Percentiles rank a stretch among this genome's conserved stretches.
Conservation (phyloP, 1,140 invertebrate genomes). For the Zophobas atratus region DNA sequence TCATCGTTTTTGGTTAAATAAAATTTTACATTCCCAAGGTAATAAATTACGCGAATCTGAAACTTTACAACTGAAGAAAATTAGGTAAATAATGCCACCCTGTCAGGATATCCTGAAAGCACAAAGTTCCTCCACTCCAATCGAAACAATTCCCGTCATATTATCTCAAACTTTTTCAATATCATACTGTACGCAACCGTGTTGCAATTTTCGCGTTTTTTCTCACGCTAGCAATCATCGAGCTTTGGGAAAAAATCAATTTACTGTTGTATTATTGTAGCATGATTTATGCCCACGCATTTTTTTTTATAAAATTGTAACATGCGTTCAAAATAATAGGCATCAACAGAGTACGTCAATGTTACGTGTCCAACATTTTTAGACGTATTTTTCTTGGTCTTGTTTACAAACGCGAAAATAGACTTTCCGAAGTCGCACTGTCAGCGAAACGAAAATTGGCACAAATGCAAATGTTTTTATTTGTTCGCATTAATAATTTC, state of each 20-base stretch:
- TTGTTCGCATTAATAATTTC: no score
- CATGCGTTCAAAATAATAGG: slow-evolving; percentile 19
- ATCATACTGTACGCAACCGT: slow-evolving; percentile 7
- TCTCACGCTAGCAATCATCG: slow-evolving; percentile 27
- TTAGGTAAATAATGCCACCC: slow-evolving; percentile 30
- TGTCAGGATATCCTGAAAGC: slow-evolving; percentile 10
- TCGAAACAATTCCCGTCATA: slow-evolving; percentile 12
- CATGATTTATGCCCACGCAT: slow-evolving; percentile 29
- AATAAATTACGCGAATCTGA: slow-evolving; percentile 17
- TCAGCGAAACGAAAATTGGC: background rate
- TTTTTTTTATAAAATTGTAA: slow-evolving; percentile 22
- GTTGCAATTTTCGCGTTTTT: slow-evolving; percentile 19
- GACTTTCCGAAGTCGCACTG: background rate
- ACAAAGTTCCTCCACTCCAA: slow-evolving; percentile 13
- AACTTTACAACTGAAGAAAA: slow-evolving; percentile 23
- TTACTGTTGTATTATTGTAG: slow-evolving; percentile 18
- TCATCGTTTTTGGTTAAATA: slow-evolving; percentile 1
- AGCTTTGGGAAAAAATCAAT: slow-evolving; percentile 5
- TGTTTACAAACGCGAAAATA: slow-evolving; percentile 36
- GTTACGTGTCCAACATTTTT: slow-evolving; percentile 29
- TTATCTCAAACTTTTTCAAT: slow-evolving; percentile 35
- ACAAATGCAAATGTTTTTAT: background rate
- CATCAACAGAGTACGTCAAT: slow-evolving; percentile 19
- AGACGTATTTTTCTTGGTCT: slow-evolving; percentile 19
- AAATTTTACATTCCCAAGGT: slow-evolving; percentile 19